phyloP scores from a whole-genome alignment of 2,797 vertebrate species.

The Melanotaenia nigrans region DNA sequence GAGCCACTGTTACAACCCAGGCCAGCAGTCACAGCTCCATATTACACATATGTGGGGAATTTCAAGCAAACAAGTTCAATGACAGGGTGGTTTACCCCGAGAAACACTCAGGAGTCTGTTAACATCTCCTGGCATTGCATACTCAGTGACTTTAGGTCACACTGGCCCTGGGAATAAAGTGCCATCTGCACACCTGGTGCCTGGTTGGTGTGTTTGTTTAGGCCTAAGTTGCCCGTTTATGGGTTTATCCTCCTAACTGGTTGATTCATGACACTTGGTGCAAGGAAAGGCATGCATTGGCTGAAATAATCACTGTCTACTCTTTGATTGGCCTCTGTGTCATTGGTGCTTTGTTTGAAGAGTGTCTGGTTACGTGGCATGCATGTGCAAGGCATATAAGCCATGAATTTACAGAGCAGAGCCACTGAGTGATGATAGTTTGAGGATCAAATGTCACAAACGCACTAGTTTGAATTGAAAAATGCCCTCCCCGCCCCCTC shows the following conservation, averaged over 20 bases:
- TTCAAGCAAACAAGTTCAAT: conserved; percentile 81
- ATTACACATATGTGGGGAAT: conserved; percentile 78
- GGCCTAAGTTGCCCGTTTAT: conserved; percentile 38
- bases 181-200: conserved; percentile 52
- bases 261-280: conserved; percentile 64
- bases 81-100: conserved; percentile 35
- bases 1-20: conserved; percentile 71
- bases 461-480: conserved; percentile 24
- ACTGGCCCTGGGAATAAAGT: conserved; percentile 38
- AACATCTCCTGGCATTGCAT: conserved; percentile 42
- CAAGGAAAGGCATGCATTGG: conserved; percentile 45
- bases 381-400: conserved; percentile 49
- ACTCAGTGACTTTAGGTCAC: conserved; percentile 25
- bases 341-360: conserved; percentile 59
- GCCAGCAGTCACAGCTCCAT: conserved; percentile 52
- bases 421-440: conserved; percentile 8
- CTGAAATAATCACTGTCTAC: conserved; percentile 66
- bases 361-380: conserved; percentile 64
- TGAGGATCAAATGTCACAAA: conserved; percentile 51
- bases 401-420: conserved; percentile 46
- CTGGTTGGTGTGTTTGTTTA: conserved; percentile 52
- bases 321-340: conserved; percentile 59
- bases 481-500: conserved; percentile 16
- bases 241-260: conserved; percentile 34
- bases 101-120: conserved; percentile 45